phyloP scores from a whole-genome alignment of 2,888 invertebrate genomes.

The Leptogaster cylindrica region DNA sequence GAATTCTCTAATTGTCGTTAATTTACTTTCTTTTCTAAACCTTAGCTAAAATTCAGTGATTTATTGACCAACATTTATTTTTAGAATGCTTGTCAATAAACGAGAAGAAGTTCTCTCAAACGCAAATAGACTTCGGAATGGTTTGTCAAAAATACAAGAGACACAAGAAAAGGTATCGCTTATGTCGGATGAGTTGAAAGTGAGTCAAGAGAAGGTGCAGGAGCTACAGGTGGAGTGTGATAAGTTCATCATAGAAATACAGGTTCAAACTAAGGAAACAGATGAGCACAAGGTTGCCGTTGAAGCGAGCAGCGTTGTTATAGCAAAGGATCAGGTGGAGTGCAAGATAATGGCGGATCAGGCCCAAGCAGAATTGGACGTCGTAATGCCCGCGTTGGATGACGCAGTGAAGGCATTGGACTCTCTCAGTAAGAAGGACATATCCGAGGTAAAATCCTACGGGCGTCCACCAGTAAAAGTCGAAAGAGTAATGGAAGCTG shows the following conservation, averaged over 20 bases:
- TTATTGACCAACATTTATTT: too few relatives aligned
- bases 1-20: conserved; percentile 42
- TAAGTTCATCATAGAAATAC: conserved; percentile 81
- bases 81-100: conserved; percentile 71
- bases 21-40: conserved; percentile 7
- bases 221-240: conserved; percentile 84
- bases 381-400: conserved; percentile 85
- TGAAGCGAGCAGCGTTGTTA: conserved; percentile 74
- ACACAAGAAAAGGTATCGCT: conserved; percentile 79
- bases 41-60: neutral
- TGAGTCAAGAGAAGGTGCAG: conserved; percentile 73
- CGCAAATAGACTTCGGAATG: conserved; percentile 81
- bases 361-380: conserved; percentile 81
- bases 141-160: conserved; percentile 86
- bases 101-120: conserved; percentile 73
- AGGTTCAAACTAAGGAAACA: conserved; percentile 79
- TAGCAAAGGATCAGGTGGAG: conserved; percentile 79
- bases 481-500: conserved; percentile 89
- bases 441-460: conserved; percentile 90
- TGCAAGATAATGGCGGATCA: conserved; percentile 82
- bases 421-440: conserved; percentile 82
- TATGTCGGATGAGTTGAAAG: conserved; percentile 83
- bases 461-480: conserved; percentile 85
- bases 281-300: conserved; percentile 82
- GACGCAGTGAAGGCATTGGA: conserved; percentile 81